Evolutionary conservation across 2,113 vertebrate species (phyloP).

Genomic region (Eira barbara): DNA sequence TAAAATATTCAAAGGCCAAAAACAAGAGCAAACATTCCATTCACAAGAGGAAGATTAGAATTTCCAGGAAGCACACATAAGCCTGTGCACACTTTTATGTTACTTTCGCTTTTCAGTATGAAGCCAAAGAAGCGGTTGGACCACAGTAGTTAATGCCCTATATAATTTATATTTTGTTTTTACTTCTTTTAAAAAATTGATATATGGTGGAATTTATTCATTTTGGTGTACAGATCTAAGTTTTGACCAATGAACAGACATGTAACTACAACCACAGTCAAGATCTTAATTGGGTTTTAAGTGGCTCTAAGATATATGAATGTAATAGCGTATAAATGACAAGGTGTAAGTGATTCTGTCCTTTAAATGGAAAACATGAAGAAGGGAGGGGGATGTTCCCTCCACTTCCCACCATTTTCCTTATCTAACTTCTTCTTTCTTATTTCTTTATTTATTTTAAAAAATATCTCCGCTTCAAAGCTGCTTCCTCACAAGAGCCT

Average conservation of each 20-base stretch:
- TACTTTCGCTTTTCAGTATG: not conserved
- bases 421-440: not conserved
- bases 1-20: not conserved
- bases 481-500: not conserved
- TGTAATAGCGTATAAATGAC: not conserved
- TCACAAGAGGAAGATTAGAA: not conserved
- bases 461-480: not conserved
- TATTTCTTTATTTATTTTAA: not conserved
- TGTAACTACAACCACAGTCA: not conserved
- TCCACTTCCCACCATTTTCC: not conserved
- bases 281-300: not conserved
- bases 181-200: not conserved
- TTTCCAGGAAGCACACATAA: not conserved
- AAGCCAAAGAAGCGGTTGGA: not conserved
- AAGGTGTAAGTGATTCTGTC: not conserved
- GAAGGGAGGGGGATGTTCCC: not conserved
- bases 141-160: not conserved
- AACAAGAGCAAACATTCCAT: not conserved
- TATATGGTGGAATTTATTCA: not conserved
- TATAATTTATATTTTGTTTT: not conserved
- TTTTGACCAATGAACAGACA: not conserved
- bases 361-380: not conserved
- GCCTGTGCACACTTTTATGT: rapidly evolving
- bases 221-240: not conserved
- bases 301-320: not conserved